Conservation (phyloP, 2,113 vertebrate species). For the Sinocyclocheilus rhinocerous region DNA sequence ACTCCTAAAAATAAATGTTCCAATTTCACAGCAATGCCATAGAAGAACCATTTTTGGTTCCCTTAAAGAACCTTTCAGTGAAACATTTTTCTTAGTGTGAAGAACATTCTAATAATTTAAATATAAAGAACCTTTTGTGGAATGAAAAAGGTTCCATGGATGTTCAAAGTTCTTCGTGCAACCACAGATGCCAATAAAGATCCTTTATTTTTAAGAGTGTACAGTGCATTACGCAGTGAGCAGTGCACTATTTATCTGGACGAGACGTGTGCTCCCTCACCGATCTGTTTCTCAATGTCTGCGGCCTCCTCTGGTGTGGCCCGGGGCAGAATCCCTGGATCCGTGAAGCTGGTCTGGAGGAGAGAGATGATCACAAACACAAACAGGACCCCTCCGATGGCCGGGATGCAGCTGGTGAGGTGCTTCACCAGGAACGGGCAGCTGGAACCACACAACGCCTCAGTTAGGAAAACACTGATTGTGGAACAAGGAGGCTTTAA, state of each 20-base stretch:
- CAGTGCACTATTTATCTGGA: background rate
- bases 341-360: conserved; percentile 91
- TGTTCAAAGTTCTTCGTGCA: no score
- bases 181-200: no score
- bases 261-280: conserved; percentile 74
- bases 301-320: conserved; percentile 89
- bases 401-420: conserved; percentile 87
- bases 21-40: no score
- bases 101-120: no score
- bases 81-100: no score
- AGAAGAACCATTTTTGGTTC: no score
- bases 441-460: conserved; percentile 66
- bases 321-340: conserved; percentile 92
- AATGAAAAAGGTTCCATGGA: no score
- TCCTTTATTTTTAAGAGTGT: no score
- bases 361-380: conserved; percentile 91
- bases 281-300: conserved; percentile 88
- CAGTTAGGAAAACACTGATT: conserved; percentile 30
- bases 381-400: conserved; percentile 88
- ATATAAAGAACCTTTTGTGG: no score
- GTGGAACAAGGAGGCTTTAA: conserved; percentile 6
- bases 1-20: no score
- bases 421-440: conserved; percentile 89
- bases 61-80: no score
- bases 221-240: no score